These are phyloP conservation scores for Papilio machaon DNA, from an alignment of 1,140 invertebrate species.

Conservation along the genomic window DNA sequence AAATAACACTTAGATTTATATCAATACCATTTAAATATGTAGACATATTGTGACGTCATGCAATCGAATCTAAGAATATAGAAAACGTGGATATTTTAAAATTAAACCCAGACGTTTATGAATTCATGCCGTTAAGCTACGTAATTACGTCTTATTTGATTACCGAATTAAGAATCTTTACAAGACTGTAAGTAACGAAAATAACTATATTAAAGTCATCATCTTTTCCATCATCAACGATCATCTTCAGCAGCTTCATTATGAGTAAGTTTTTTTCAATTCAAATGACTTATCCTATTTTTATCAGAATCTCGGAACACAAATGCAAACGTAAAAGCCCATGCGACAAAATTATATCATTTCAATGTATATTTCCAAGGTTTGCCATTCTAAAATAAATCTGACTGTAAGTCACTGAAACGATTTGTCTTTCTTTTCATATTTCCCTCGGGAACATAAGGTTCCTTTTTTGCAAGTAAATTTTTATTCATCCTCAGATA, in stretches of 20 bases:
- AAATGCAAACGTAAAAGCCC: neutral
- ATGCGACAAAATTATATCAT: neutral
- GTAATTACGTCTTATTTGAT: no score
- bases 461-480: slow-evolving; percentile 37
- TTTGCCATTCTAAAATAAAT: slow-evolving; percentile 24
- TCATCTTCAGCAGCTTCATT: no score
- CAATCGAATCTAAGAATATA: no score
- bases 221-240: no score
- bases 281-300: neutral
- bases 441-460: slow-evolving; percentile 41
- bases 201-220: no score
- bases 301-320: neutral
- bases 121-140: no score
- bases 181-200: no score
- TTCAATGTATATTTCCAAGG: neutral
- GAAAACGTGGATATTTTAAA: no score
- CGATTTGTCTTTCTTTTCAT: slow-evolving; percentile 44
- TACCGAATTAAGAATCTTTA: no score
- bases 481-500: slow-evolving; percentile 38
- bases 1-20: neutral
- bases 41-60: neutral
- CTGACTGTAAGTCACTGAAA: slow-evolving; percentile 30
- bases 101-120: no score
- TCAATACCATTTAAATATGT: neutral
- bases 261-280: no score